Evolutionary conservation across 2,113 vertebrate genomes (phyloP).

Genomic region (Kryptolebias marmoratus): DNA sequence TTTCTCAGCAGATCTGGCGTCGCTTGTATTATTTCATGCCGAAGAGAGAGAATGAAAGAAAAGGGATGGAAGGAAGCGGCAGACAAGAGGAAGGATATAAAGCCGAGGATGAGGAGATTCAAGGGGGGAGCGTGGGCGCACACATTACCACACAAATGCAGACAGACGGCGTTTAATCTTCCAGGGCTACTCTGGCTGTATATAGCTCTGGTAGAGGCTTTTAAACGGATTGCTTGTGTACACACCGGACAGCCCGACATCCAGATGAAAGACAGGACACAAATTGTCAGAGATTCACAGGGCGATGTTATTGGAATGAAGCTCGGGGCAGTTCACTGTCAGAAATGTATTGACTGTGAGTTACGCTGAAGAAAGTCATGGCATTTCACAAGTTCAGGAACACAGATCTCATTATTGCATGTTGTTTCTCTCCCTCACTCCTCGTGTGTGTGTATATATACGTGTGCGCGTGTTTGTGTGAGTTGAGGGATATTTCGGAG

Average conservation of each 20-base stretch:
- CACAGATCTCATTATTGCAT: background rate
- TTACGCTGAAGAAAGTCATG: constrained; percentile 7
- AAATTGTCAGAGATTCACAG: constrained; percentile 32
- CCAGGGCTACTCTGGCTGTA: constrained; percentile 16
- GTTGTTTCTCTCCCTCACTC: background rate
- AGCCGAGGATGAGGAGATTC: constrained; percentile 21
- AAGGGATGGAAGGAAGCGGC: background rate
- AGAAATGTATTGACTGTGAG: constrained; percentile 2
- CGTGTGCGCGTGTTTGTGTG: background rate
- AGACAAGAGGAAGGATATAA: constrained; percentile 26
- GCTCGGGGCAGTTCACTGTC: background rate
- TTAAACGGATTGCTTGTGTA: constrained; percentile 59
- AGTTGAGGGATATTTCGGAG: background rate
- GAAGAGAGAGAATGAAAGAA: constrained; percentile 6
- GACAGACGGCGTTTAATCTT: constrained; percentile 54
- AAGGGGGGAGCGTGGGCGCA: constrained; percentile 11
- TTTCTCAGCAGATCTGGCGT: constrained; percentile 36
- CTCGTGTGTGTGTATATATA: background rate
- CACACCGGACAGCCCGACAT: constrained; percentile 37
- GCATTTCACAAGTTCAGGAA: constrained; percentile 18
- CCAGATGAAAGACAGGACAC: constrained; percentile 39
- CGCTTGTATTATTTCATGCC: background rate
- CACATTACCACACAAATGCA: constrained; percentile 16
- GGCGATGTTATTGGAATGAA: constrained; percentile 29
- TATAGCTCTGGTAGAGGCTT: constrained; percentile 43